Evolutionary conservation across 2,113 vertebrate genomes (phyloP).

Genomic region (Phoxinus phoxinus): DNA sequence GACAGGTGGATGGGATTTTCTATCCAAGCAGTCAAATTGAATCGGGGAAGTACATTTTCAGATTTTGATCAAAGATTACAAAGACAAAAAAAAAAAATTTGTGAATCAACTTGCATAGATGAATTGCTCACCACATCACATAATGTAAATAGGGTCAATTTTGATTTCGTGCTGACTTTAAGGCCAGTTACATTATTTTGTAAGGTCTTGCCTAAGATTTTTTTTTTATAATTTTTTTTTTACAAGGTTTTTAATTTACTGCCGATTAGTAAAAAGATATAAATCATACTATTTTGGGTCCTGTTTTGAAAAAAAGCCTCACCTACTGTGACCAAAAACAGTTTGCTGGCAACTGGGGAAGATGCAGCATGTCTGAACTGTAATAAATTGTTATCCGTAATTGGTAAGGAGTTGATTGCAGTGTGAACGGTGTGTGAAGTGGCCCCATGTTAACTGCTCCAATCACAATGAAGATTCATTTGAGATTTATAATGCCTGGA

Average conservation of each 20-base stretch:
- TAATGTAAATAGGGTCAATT: no score
- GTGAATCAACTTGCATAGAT: no score
- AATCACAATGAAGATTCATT: background rate
- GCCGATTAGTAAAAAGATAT: background rate
- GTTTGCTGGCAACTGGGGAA: background rate
- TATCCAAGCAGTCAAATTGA: no score
- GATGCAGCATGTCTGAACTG: background rate
- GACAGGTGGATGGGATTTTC: no score
- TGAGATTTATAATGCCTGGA: background rate
- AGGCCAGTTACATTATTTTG: background rate
- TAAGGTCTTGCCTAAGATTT: background rate
- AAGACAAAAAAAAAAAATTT: no score
- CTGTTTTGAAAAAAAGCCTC: background rate
- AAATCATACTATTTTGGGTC: no score
- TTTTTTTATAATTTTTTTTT: background rate
- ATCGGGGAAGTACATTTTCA: no score
- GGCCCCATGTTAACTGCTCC: background rate
- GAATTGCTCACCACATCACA: no score
- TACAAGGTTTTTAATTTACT: background rate
- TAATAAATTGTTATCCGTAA: background rate
- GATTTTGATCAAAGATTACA: no score
- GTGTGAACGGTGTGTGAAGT: background rate
- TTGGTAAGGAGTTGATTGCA: background rate
- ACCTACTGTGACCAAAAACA: background rate
- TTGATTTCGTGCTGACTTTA: no score